Evolutionary conservation across 2,888 invertebrate species (phyloP).

Genomic region (Dynastes maya): DNA sequence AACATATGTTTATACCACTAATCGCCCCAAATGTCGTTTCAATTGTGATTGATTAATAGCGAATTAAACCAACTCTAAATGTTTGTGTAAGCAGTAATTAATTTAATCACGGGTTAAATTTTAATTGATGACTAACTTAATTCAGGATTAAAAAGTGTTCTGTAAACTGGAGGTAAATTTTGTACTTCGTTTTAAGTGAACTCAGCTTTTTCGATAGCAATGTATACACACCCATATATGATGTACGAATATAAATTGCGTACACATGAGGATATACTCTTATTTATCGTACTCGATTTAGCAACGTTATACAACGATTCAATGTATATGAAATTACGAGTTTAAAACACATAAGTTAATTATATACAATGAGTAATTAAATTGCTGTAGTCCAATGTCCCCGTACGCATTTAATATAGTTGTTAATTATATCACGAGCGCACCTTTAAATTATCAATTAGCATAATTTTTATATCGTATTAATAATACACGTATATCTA

Average conservation of each 20-base stretch:
- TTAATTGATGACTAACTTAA: no score
- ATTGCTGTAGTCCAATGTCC: constrained; percentile 14
- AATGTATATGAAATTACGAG: constrained; percentile 28
- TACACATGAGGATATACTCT: background rate
- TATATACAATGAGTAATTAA: constrained; percentile 22
- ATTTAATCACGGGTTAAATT: no score
- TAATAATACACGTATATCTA: constrained; percentile 8
- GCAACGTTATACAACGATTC: constrained; percentile 14
- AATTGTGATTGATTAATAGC: no score
- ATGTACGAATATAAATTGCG: background rate
- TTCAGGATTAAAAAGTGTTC: no score
- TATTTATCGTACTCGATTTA: constrained; percentile 1
- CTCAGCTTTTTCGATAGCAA: background rate
- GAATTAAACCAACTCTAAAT: no score
- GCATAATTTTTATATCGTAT: constrained; percentile 30
- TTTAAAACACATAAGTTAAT: constrained; percentile 19
- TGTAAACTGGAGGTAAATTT: background rate
- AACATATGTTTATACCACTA: no score
- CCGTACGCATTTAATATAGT: constrained; percentile 22
- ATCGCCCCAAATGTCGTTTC: no score
- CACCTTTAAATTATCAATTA: constrained; percentile 38
- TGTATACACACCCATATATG: background rate
- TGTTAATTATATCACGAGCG: constrained; percentile 26
- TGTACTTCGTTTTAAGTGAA: background rate
- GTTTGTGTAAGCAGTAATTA: no score